Conservation (phyloP, 2,888 invertebrate species). For the Notocelia uddmanniana region DNA sequence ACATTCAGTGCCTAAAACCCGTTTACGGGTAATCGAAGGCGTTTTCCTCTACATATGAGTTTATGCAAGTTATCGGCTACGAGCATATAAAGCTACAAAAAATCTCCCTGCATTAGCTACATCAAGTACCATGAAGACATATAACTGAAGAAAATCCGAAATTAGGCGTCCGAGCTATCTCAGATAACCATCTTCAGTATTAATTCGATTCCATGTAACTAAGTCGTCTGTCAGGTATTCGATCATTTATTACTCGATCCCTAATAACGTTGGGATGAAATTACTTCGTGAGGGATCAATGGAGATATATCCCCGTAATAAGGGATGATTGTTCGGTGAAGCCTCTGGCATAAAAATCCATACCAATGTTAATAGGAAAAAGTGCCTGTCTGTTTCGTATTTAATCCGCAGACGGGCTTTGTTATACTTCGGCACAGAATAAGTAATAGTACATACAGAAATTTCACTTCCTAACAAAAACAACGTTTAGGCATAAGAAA, state of each 20-base stretch:
- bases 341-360: background rate
- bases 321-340: slow-evolving; percentile 56
- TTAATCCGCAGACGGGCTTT: background rate
- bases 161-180: slow-evolving; percentile 1
- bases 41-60: no score
- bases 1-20: no score
- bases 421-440: background rate
- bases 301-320: slow-evolving; percentile 54
- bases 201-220: slow-evolving; percentile 54
- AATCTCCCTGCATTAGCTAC: background rate
- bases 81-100: no score
- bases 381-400: background rate
- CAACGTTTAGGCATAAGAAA: no score
- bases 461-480: no score
- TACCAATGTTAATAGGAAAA: background rate
- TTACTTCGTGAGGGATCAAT: slow-evolving; percentile 52
- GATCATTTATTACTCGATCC: slow-evolving; percentile 53
- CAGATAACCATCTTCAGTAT: slow-evolving; percentile 51
- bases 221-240: slow-evolving; percentile 49
- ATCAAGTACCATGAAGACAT: background rate
- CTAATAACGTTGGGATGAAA: slow-evolving; percentile 52
- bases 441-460: no score
- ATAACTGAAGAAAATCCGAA: background rate
- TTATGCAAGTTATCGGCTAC: no score
- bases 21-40: no score